A percentile compares a stretch with the other conserved stretches of the same genome.
Evolutionary conservation across 2,888 invertebrate species (phyloP).

Genomic region (Dolichopus griseipennis): DNA sequence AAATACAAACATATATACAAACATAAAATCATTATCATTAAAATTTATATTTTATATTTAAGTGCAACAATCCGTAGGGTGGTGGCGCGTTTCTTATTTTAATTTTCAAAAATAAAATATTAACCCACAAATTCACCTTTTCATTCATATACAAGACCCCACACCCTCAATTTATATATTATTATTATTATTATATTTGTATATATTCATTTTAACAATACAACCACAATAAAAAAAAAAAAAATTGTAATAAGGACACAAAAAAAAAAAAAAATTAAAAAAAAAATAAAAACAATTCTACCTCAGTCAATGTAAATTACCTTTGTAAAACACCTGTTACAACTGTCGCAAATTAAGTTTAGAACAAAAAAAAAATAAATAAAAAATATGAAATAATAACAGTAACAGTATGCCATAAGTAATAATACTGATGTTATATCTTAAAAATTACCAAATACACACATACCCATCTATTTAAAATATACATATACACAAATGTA

Average conservation of each 20-base stretch:
- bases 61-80: background rate
- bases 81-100: background rate
- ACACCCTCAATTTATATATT: too few species aligned
- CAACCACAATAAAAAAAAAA: too few species aligned
- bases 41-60: constrained; percentile 3
- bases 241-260: background rate
- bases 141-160: too few species aligned
- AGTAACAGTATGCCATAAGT: background rate
- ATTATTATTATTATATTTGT: too few species aligned
- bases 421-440: background rate
- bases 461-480: too few species aligned
- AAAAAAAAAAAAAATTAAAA: background rate
- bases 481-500: too few species aligned
- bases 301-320: constrained; percentile 4
- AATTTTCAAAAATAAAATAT: background rate
- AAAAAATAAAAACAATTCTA: background rate
- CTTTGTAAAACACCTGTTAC: constrained; percentile 6
- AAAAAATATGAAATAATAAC: too few species aligned
- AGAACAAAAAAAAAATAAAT: background rate
- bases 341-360: constrained; percentile 6
- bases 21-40: background rate
- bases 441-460: too few species aligned
- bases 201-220: too few species aligned
- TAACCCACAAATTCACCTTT: background rate
- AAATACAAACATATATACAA: too few species aligned